Evolutionary conservation across 1,140 invertebrate genomes (phyloP), one percentile per base, ranked within the genome.

Genomic region (Cheumatopsyche charites): DNA sequence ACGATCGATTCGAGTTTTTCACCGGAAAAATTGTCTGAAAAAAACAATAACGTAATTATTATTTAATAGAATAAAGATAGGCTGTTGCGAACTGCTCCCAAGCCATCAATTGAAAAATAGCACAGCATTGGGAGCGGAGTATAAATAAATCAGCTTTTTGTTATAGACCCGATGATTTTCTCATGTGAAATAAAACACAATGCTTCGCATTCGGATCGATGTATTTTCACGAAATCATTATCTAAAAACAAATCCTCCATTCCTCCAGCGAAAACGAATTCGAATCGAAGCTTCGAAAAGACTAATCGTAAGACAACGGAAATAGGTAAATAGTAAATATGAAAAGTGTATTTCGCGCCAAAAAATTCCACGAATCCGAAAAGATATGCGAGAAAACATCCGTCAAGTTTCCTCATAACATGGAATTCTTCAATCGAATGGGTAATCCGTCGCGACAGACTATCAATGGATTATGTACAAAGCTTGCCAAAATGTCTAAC

Each of bases 121-220:
- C 55, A 25, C 21, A 58, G 23, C 23, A 58, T 58, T 19, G 55
- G 23, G 55, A 58, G 55, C 55, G 25, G 23, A 25, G 29, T 58
- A 58, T 58, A 58, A 58, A 58, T 58, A 58, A 58, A 58, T 21
- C 55, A 36, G 29, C 7, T 21, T 58, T 58, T 58, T 58, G 55
- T 58, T 58, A 19, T 23, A 12, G 19, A 26, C 55, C 17, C 21
- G 55, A 21, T 25, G 19, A 58, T 58, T 58, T 58, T 58, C 19
- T 9, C 19, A 19, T 7, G 23, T 58, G 11, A 25, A 58, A 58
- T 58, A n/a, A 47, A n/a, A 47, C 29, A 36, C 29, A 36, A 36
- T 36, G 29, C 29, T 9, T 36, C 9, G 3, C 9, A 36, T 36
- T 36, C 9, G 9, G 29, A 36, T 36, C 9, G 9, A 36, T n/a